Percentiles rank a stretch among this genome's conserved stretches.
phyloP scores from a whole-genome alignment of 2,113 vertebrate genomes.

The Oryzias javanicus region DNA sequence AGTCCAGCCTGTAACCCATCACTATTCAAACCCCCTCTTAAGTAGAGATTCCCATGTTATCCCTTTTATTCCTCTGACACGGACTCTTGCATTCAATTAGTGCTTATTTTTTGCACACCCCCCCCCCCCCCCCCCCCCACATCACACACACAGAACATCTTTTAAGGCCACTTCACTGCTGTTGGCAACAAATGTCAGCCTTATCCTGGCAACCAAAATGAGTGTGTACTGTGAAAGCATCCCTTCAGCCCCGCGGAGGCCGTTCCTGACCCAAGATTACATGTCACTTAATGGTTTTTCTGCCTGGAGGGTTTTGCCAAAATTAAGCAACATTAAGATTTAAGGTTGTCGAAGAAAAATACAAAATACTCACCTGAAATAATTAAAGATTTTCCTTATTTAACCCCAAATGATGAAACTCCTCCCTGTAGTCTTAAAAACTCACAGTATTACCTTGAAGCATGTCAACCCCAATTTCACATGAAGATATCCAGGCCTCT shows the following conservation, averaged over 20 bases:
- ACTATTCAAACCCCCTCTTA: not conserved
- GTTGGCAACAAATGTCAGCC: slow-evolving; percentile 28
- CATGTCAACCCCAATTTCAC: slow-evolving; percentile 4
- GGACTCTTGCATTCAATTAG: slow-evolving; percentile 22
- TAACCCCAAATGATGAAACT: not conserved
- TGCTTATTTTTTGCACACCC: slow-evolving; percentile 6
- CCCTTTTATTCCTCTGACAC: not conserved
- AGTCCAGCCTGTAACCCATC: slow-evolving; percentile 7
- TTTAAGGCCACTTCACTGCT: slow-evolving; percentile 24
- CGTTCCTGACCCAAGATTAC: slow-evolving; percentile 31
- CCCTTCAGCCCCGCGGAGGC: slow-evolving; percentile 27
- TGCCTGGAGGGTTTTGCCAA: no score
- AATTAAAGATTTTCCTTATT: no score
- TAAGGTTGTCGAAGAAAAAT: no score
- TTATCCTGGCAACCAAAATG: slow-evolving; percentile 13
- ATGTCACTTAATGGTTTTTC: not conserved
- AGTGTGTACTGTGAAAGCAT: slow-evolving; percentile 35
- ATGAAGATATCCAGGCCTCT: slow-evolving; percentile 6
- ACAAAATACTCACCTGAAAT: no score
- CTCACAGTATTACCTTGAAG: slow-evolving; percentile 9
- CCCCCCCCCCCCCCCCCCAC: not conserved
- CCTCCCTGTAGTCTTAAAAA: not conserved
- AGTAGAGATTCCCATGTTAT: not conserved
- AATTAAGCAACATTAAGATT: no score
- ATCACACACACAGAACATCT: not conserved